Conservation (phyloP, 2,888 invertebrate species). For the Embidobia sp. region DNA sequence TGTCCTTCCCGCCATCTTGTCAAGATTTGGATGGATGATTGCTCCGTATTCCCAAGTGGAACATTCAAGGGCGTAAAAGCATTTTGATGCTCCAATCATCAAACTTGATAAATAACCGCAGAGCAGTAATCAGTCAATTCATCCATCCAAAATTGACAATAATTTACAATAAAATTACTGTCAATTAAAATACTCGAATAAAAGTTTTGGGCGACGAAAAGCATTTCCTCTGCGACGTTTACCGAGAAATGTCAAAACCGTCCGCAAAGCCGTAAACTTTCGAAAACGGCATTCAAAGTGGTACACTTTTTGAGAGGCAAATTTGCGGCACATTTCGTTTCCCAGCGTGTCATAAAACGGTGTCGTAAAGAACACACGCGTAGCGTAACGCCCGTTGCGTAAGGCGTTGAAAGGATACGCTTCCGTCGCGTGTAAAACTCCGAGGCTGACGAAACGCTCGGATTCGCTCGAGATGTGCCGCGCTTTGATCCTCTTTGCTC, state of each 20-base stretch:
- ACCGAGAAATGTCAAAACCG: constrained; percentile 8
- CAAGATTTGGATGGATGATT: constrained; percentile 35
- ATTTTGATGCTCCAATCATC: constrained; percentile 4
- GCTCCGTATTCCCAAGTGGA: constrained; percentile 31
- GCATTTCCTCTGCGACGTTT: too few species aligned
- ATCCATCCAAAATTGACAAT: background rate
- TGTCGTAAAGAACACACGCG: constrained; percentile 41
- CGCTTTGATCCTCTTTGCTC: constrained; percentile 48
- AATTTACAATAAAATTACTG: background rate
- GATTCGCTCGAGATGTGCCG: constrained; percentile 45
- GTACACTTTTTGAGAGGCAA: background rate
- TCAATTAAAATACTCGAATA: too few species aligned
- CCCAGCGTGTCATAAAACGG: constrained; percentile 32
- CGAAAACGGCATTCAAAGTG: constrained; percentile 6
- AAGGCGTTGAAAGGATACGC: constrained; percentile 60
- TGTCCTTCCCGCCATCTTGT: constrained; percentile 32
- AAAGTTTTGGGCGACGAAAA: too few species aligned
- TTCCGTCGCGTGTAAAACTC: constrained; percentile 49
- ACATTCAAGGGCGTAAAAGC: constrained; percentile 40
- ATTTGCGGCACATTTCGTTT: constrained; percentile 20
- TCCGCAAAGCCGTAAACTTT: constrained; percentile 10
- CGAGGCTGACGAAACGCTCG: constrained; percentile 40
- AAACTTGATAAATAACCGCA: too few species aligned
- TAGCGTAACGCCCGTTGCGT: constrained; percentile 39
- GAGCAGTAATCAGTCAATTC: too few species aligned